Evolutionary conservation across 1,140 invertebrate species (phyloP), one percentile per base, ranked within the genome.

Genomic region (Pseudomyrmex pallidus): DNA sequence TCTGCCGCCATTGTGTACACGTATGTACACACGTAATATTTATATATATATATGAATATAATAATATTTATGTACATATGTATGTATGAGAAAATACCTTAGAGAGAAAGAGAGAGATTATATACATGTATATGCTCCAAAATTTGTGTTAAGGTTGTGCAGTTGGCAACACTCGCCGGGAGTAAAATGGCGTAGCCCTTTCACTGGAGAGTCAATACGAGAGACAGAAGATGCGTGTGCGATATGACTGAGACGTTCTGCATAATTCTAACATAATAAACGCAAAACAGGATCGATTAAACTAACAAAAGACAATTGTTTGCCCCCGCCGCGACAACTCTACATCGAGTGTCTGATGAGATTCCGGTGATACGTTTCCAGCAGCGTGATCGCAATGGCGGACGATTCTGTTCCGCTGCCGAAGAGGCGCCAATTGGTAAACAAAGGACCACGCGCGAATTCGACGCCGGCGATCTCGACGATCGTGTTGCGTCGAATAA

Each of bases 351-450:
- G 63, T 83, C 83, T 88, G 63, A 91, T 91, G 91, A 90, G 83
- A 88, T 88, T 88, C 82, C 86, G 85, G 83, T 92, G 89, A 90
- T 92, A 93, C 91, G 92, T 91, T 91, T 91, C 86, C 90, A 87
- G 90, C 91, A 91, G 90, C 89, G 74, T 91, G 90, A 90, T 66
- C 74, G 90, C 90, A 92, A 94, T 94, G 93, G 92, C 93, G 87
- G 93, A 94, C 89, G 92, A 94, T 61, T 87, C 93, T 46, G 82
- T 90, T 74, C 76, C 92, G 25, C 77, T 90, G 70, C 92, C 93
- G 61, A 91, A 82, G 85, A 91, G 91, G 91, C 93, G 93, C 89
- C 93, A 94, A 93, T 91, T 94, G 93, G 93, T 94, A 93, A 93
- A 91, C 89, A 91, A 93, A 91, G 66, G 5, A 85, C 46, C 62